Conservation (phyloP, 2,888 invertebrate genomes). For the Rhorus exstirpatorius region DNA sequence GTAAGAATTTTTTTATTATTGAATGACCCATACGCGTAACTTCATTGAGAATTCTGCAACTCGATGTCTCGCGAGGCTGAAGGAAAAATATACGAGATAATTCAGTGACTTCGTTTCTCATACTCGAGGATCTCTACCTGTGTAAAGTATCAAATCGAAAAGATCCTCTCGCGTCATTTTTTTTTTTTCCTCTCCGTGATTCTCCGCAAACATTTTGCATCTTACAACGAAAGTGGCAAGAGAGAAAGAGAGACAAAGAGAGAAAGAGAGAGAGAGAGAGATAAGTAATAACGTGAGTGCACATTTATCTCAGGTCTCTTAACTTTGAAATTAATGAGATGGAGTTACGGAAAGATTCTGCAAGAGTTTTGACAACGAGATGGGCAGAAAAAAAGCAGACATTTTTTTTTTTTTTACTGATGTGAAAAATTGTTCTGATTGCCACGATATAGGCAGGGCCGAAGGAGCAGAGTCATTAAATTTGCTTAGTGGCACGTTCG, state of each 20-base stretch:
- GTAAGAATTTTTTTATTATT: no score
- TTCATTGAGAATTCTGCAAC: constrained; percentile 1
- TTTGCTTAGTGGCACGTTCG: constrained; percentile 44
- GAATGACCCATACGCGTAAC: background rate
- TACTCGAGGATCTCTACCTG: constrained; percentile 1
- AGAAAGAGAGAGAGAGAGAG: background rate
- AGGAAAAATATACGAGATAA: constrained; percentile 31
- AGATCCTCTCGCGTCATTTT: background rate
- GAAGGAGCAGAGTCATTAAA: constrained; percentile 55
- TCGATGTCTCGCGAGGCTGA: background rate
- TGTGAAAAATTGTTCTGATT: constrained; percentile 55
- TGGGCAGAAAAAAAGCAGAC: background rate
- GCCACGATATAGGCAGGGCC: constrained; percentile 2
- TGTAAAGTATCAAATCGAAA: background rate
- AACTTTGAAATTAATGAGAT: constrained; percentile 45
- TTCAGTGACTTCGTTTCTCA: constrained; percentile 13
- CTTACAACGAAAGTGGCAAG: background rate
- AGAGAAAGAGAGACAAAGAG: background rate
- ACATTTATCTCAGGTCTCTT: constrained; percentile 8
- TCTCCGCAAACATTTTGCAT: background rate
- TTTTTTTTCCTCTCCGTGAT: background rate
- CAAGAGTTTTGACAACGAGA: background rate
- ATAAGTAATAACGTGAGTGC: constrained; percentile 37
- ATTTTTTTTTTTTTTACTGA: constrained; percentile 31
- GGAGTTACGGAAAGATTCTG: constrained; percentile 21